Evolutionary conservation across 2,113 vertebrate genomes (phyloP).

Genomic region (Sylvia atricapilla): DNA sequence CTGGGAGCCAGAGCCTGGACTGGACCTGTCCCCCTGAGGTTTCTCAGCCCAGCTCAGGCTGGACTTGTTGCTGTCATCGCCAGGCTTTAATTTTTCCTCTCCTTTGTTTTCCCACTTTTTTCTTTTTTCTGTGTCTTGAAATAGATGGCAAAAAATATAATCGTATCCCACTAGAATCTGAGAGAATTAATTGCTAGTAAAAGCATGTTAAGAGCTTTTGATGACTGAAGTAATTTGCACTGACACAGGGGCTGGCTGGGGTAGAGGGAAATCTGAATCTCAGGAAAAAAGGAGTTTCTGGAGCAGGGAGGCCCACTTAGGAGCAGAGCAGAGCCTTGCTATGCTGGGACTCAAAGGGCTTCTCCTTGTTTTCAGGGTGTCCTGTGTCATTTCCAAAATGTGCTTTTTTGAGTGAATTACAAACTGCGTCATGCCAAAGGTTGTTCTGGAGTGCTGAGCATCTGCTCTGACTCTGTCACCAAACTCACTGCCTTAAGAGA

Average conservation of each 20-base stretch:
- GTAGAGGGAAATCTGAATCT: neutral
- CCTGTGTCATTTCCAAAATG: neutral
- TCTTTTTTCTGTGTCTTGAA: neutral
- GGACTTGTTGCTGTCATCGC: neutral
- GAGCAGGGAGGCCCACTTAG: neutral
- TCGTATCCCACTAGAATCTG: neutral
- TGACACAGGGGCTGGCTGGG: neutral
- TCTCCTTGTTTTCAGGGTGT: neutral
- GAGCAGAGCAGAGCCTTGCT: neutral
- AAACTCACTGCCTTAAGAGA: neutral
- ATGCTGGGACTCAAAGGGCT: rapidly evolving
- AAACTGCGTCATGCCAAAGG: neutral
- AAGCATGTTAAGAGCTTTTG: conserved; percentile 47
- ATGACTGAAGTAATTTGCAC: conserved; percentile 41
- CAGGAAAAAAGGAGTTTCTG: neutral
- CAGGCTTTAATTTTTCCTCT: neutral
- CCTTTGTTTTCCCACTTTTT: neutral
- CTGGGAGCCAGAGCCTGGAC: neutral
- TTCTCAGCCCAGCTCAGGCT: neutral
- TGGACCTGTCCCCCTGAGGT: rapidly evolving
- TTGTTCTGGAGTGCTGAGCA: neutral
- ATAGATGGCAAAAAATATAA: conserved; percentile 37
- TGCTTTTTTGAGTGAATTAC: neutral
- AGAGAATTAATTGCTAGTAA: conserved; percentile 44
- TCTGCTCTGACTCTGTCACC: neutral